These are phyloP conservation scores for Apis laboriosa DNA, from an alignment of 1,140 invertebrate species.

Conservation along the genomic window DNA sequence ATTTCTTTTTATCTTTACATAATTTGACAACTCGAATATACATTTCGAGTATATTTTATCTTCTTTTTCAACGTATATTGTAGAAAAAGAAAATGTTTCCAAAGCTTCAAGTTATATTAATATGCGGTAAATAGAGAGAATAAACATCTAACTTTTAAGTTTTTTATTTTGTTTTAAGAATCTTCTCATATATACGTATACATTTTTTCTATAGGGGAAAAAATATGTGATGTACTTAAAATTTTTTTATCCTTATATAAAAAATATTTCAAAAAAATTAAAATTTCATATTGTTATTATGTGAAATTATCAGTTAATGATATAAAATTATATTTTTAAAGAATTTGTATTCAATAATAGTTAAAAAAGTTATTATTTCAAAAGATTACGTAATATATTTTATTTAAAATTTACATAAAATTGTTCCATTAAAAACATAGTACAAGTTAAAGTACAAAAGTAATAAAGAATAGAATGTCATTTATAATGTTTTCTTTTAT, in stretches of 20 bases:
- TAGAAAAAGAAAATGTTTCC: slow-evolving; percentile 8
- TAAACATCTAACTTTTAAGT: slow-evolving; percentile 8
- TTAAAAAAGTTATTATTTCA: neutral
- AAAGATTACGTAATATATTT: neutral
- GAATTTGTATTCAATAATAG: neutral
- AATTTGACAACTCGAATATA: neutral
- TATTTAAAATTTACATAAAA: slow-evolving; percentile 3
- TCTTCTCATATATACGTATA: neutral
- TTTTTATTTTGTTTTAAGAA: slow-evolving; percentile 20
- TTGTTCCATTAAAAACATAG: slow-evolving; percentile 34
- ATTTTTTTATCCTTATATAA: neutral
- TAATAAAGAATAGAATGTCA: slow-evolving; percentile 39
- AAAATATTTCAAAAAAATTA: too few relatives aligned
- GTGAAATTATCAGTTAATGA: neutral
- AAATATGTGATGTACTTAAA: neutral
- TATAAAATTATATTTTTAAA: neutral
- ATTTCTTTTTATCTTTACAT: slow-evolving; percentile 7
- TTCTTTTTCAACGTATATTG: slow-evolving; percentile 17
- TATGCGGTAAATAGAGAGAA: slow-evolving; percentile 6
- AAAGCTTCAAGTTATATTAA: slow-evolving; percentile 31
- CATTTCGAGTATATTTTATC: slow-evolving; percentile 1
- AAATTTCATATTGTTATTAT: neutral
- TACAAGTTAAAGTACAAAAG: slow-evolving; percentile 22
- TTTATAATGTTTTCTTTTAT: slow-evolving; percentile 6
- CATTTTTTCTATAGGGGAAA: neutral